Base-by-base conservation (phyloP, 2,113 vertebrate species). In the Struthidea cinerea region DNA sequence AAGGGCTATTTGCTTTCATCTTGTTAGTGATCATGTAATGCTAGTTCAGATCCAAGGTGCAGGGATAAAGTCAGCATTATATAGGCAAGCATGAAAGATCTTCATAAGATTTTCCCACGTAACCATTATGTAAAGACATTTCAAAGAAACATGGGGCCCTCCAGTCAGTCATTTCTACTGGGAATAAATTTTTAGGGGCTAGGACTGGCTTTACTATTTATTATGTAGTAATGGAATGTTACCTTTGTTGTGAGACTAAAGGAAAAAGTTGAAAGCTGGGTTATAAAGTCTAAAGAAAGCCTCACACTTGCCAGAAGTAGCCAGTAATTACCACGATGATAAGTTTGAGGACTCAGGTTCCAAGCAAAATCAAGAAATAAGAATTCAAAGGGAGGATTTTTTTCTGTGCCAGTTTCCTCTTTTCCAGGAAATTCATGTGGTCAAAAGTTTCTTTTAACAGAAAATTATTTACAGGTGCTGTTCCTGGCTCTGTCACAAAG, bases 391-490 rank as follows among this genome's bases (percentile, higher is more conserved):
- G 47, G 21, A 42, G 12, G 21, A 19, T 18, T 53, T 76, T 74
- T 86, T 85, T 57, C 42, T 16, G 11, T 49, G 37, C 27, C 23
- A 46, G 60, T 94, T 95, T 92, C 82, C 87, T 84, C 71, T 95
- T 37, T 84, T 95, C 49, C 85, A 93, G 93, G 94, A 93, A 95
- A 90, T 94, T 90, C 90, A 84, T 91, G 83, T 71, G 82, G 78
- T 95, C 82, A 95, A 91, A 95, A 89, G 46, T 89, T 91, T 94
- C 87, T 95, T 94, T 96, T 78, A 94, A 85, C 67, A 95, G 89
- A 96, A 91, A 96, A 97, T 97, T 90, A 93, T 97, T 97, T 95
- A 95, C 87, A 96, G 91, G 89, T 95, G 93, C 63, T 88, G 56
- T 80, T 97, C 46, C 90, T 96, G 94, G 91, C 93, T 95, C 89